phyloP scores from a whole-genome alignment of 2,888 invertebrate genomes.

The Catocala sponsa region DNA sequence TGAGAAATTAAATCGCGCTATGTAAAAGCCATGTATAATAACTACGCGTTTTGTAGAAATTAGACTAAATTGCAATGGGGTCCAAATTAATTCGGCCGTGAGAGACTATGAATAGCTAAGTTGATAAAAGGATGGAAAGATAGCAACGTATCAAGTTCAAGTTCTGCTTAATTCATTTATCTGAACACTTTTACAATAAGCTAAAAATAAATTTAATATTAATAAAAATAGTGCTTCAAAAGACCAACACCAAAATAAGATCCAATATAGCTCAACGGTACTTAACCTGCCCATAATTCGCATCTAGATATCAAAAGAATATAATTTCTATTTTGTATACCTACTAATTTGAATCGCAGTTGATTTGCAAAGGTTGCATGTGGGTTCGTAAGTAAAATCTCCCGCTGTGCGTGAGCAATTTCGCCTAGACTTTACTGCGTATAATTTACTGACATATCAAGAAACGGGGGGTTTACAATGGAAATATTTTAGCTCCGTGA shows the following conservation, averaged over 20 bases:
- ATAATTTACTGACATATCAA: conserved; percentile 67
- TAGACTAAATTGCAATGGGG: no score
- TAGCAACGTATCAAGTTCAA: no score
- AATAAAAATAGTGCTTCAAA: no score
- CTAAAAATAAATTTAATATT: no score
- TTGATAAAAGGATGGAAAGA: no score
- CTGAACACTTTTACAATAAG: no score
- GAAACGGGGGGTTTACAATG: conserved; percentile 64
- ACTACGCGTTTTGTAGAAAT: no score
- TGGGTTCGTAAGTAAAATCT: conserved; percentile 17
- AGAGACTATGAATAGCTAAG: no score
- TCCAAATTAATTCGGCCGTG: no score
- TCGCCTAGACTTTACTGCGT: conserved; percentile 59
- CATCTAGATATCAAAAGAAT: conserved; percentile 27
- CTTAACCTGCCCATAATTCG: conserved; percentile 37
- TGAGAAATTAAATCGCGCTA: no score
- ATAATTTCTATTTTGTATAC: conserved; percentile 27
- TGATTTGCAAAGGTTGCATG: conserved; percentile 15
- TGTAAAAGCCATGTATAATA: no score
- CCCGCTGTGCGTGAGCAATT: conserved; percentile 66
- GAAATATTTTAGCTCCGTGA: conserved; percentile 67
- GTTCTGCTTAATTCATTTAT: no score
- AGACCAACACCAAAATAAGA: not conserved
- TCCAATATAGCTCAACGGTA: conserved; percentile 24
- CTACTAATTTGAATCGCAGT: conserved; percentile 30